These are phyloP conservation scores for Astreopora myriophthalma DNA, from an alignment of 64 coral and sea anemone species.

Conservation along the genomic window DNA sequence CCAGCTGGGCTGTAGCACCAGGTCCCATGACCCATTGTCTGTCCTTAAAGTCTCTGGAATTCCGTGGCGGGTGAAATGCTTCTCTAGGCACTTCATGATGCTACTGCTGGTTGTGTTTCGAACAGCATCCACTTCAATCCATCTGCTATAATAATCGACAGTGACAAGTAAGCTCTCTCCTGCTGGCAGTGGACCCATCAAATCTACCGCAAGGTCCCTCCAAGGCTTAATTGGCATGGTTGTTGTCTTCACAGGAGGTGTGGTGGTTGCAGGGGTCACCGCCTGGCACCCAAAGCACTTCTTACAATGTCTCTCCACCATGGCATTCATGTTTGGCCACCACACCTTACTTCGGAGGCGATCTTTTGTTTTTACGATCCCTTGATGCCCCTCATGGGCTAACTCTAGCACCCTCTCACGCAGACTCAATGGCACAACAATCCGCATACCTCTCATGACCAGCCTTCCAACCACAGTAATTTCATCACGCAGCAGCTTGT, in stretches of 20 bases:
- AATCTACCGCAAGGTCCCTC: conserved; percentile 14
- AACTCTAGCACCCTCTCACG: background rate
- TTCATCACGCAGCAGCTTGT: conserved; percentile 12
- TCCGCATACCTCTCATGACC: conserved; percentile 22
- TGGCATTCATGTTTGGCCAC: conserved; percentile 27
- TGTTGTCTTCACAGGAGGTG: conserved; percentile 13
- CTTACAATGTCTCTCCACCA: background rate
- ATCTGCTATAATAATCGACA: conserved; percentile 28
- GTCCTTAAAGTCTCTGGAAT: conserved; percentile 24
- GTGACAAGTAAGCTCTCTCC: conserved; percentile 2
- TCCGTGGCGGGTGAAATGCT: too few species aligned
- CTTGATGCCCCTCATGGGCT: conserved; percentile 21
- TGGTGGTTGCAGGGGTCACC: background rate
- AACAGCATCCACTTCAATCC: conserved; percentile 39
- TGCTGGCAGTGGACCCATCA: background rate
- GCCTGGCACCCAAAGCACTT: background rate
- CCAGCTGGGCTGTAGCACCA: conserved; percentile 17
- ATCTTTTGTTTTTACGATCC: conserved; percentile 19
- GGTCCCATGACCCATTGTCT: conserved; percentile 15
- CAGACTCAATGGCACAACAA: background rate
- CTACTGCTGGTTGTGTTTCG: background rate
- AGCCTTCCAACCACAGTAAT: background rate
- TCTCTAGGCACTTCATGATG: too few species aligned
- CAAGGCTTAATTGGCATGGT: conserved; percentile 8
- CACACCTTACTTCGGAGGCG: conserved; percentile 35